Evolutionary conservation across 2,113 vertebrate species (phyloP).

Genomic region (Grammomys dolichurus): DNA sequence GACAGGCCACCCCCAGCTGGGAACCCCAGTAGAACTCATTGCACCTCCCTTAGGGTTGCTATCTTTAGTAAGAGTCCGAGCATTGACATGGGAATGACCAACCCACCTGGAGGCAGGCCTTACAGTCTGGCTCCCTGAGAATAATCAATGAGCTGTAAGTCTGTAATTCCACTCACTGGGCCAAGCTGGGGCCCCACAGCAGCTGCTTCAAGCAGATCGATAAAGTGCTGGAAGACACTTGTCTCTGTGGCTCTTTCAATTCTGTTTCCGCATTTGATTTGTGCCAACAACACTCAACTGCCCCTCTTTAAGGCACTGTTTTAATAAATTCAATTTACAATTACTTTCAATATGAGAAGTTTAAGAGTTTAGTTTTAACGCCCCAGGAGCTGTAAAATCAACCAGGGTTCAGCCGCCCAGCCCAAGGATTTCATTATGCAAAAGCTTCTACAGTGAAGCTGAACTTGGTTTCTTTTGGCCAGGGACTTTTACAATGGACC

Average conservation of each 20-base stretch:
- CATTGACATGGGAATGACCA: background rate
- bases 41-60: background rate
- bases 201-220: conserved; percentile 16
- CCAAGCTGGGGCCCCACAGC: background rate
- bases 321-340: conserved; percentile 74
- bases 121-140: conserved; percentile 23
- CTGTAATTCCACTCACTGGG: background rate
- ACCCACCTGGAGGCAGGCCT: background rate
- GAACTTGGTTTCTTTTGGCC: conserved; percentile 8
- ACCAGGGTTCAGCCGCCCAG: background rate
- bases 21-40: background rate
- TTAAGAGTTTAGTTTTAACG: conserved; percentile 59
- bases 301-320: conserved; percentile 73
- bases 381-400: conserved; percentile 67
- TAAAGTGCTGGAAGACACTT: conserved; percentile 55
- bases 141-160: conserved; percentile 57
- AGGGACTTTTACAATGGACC: background rate
- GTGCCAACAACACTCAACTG: conserved; percentile 45
- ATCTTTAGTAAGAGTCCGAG: conserved; percentile 23
- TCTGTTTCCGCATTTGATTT: conserved; percentile 66
- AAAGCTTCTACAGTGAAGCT: background rate
- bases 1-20: background rate
- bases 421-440: background rate
- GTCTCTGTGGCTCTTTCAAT: conserved; percentile 57
- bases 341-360: conserved; percentile 64